Evolutionary conservation across 2,888 invertebrate genomes (phyloP).

Genomic region (Rhodophaea formosa): DNA sequence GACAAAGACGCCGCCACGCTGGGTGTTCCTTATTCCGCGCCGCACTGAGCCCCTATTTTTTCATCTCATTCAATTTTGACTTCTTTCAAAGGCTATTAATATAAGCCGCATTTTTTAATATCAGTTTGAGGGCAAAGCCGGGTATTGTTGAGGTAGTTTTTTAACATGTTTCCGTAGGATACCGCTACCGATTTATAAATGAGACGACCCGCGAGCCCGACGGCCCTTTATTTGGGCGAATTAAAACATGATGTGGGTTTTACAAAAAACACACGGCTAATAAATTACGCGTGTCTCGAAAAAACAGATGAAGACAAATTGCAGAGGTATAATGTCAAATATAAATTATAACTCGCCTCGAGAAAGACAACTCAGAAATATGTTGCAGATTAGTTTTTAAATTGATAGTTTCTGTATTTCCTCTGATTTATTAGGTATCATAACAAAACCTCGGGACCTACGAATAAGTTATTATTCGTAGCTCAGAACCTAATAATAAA

Average conservation of each 20-base stretch:
- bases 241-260: constrained; percentile 76
- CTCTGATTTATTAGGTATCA: constrained; percentile 6
- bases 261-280: constrained; percentile 66
- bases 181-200: constrained; percentile 80
- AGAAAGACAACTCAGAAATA: constrained; percentile 25
- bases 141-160: constrained; percentile 71
- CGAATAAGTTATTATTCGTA: not conserved
- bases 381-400: constrained; percentile 25
- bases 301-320: constrained; percentile 75
- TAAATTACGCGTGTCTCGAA: constrained; percentile 71
- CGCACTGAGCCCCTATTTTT: constrained; percentile 76
- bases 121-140: constrained; percentile 72
- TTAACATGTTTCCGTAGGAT: constrained; percentile 81
- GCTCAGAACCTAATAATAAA: not conserved
- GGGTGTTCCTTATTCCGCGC: constrained; percentile 74
- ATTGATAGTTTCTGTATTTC: constrained; percentile 14
- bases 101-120: constrained; percentile 78
- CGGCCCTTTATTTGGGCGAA: constrained; percentile 72
- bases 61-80: constrained; percentile 81
- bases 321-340: constrained; percentile 59
- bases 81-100: constrained; percentile 81
- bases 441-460: not conserved
- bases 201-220: constrained; percentile 56
- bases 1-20: constrained; percentile 74
- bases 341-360: constrained; percentile 52